Evolutionary conservation across 1,140 invertebrate genomes (phyloP).

Genomic region (Pseudomyrmex pallidus): DNA sequence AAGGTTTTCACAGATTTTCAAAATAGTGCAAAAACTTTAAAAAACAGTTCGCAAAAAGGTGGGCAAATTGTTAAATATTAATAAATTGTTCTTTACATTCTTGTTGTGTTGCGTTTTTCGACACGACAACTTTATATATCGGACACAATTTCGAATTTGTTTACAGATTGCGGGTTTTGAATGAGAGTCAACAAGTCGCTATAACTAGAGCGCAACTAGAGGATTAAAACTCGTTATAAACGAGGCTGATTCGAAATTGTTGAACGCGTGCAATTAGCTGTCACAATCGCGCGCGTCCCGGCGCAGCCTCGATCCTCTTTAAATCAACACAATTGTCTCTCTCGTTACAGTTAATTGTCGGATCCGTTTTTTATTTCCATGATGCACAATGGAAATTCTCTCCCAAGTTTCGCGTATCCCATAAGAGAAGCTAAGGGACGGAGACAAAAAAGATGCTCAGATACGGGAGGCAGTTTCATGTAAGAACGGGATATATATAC

Average conservation of each 20-base stretch:
- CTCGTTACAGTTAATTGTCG: neutral
- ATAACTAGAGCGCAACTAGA: neutral
- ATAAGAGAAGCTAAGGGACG: neutral
- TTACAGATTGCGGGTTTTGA: neutral
- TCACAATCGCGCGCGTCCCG: neutral
- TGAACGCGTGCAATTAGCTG: slow-evolving; percentile 9
- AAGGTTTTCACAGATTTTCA: no score
- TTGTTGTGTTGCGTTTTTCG: no score
- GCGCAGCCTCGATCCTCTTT: neutral
- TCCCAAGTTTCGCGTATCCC: slow-evolving; percentile 19
- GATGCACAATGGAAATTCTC: no score
- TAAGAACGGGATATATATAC: slow-evolving; percentile 4
- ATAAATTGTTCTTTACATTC: no score
- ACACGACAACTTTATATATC: no score
- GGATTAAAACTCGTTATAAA: slow-evolving; percentile 19
- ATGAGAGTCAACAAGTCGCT: slow-evolving; percentile 16
- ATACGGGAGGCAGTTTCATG: neutral
- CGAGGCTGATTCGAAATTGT: slow-evolving; percentile 21
- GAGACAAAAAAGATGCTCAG: slow-evolving; percentile 25
- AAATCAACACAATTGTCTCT: slow-evolving; percentile 7
- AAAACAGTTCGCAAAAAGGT: no score
- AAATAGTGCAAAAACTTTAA: no score
- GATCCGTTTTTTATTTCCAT: slow-evolving; percentile 37
- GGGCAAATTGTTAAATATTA: no score
- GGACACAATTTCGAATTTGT: neutral